Evolutionary conservation across 2,113 vertebrate genomes (phyloP).

Genomic region (Equus quagga): DNA sequence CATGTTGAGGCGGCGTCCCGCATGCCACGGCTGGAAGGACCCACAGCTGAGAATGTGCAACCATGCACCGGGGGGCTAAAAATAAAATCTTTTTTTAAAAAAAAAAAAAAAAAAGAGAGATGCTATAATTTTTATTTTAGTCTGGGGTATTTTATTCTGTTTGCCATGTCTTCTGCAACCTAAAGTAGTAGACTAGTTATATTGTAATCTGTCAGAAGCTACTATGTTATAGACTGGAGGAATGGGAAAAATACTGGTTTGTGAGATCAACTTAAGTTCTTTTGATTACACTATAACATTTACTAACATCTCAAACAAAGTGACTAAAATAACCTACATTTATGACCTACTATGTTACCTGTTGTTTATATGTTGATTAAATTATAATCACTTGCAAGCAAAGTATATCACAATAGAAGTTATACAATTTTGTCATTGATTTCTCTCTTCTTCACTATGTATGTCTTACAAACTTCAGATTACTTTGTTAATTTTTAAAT

Average conservation of each 20-base stretch:
- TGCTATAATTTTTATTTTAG: neutral
- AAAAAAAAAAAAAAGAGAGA: no score
- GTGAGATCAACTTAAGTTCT: neutral
- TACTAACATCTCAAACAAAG: constrained; percentile 3
- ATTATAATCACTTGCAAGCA: neutral
- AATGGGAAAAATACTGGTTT: neutral
- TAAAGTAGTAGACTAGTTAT: neutral
- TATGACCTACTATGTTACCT: neutral
- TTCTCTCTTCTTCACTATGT: neutral
- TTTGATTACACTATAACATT: neutral
- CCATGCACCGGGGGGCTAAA: no score
- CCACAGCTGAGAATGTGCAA: no score
- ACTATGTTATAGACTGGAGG: neutral
- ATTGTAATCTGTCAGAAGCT: neutral
- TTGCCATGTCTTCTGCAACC: neutral
- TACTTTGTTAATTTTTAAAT: neutral
- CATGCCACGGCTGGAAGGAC: no score
- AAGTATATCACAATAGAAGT: neutral
- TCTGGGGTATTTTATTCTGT: neutral
- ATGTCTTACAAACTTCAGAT: neutral
- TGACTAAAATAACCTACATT: neutral
- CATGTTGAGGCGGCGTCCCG: no score
- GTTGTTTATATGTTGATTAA: neutral
- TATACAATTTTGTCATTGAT: neutral
- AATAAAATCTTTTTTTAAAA: no score